A percentile compares a stretch with the other conserved stretches of the same genome.
Evolutionary conservation across 2,888 invertebrate species (phyloP).

Genomic region (Azorinus chamasolen): DNA sequence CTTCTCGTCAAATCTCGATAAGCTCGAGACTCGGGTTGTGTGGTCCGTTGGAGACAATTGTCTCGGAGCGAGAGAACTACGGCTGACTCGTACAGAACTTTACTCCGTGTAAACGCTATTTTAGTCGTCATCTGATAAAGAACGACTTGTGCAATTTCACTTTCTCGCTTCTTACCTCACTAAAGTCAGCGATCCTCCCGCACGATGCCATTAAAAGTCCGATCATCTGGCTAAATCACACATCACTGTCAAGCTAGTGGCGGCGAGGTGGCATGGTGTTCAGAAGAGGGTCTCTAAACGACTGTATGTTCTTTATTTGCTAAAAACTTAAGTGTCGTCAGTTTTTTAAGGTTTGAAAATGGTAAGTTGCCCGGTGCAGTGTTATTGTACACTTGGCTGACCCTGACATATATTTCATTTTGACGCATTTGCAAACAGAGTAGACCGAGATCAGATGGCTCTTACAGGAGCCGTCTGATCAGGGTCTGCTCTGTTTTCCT

Average conservation of each 20-base stretch:
- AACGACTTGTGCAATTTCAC: conserved; percentile 27
- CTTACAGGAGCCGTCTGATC: too few relatives aligned
- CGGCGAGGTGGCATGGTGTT: conserved; percentile 43
- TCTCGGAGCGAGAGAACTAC: too few relatives aligned
- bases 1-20: conserved; percentile 11
- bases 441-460: too few relatives aligned
- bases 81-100: neutral
- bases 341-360: too few relatives aligned
- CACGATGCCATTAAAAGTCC: conserved; percentile 44
- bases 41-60: neutral
- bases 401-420: too few relatives aligned
- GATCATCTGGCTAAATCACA: conserved; percentile 35
- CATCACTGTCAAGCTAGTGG: conserved; percentile 36
- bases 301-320: too few relatives aligned
- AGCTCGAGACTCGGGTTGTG: neutral
- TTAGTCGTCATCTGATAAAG: conserved; percentile 5
- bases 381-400: too few relatives aligned
- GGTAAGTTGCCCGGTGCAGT: too few relatives aligned
- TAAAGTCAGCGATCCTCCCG: conserved; percentile 38
- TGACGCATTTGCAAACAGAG: too few relatives aligned
- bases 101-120: neutral
- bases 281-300: too few relatives aligned
- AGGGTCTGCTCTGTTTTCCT: too few relatives aligned
- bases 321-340: too few relatives aligned
- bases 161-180: conserved; percentile 52